Evolutionary conservation across 1,140 invertebrate species (phyloP), one percentile per base, ranked within the genome.

Genomic region (Tetraneura akinire): DNA sequence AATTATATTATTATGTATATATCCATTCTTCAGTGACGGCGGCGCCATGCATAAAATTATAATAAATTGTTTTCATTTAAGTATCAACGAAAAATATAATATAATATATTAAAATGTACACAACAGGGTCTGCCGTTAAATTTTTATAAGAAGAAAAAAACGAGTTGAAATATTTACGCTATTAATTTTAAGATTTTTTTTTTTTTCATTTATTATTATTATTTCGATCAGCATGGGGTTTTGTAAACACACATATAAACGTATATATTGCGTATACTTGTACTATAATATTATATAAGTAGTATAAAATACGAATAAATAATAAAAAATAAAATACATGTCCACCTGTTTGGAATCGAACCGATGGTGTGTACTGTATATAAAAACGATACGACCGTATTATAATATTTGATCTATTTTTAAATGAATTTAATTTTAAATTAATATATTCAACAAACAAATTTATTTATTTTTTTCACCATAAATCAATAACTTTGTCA

Each of bases 11-110:
- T n/a, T n/a, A n/a, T n/a, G n/a, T n/a, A n/a, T n/a, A n/a, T n/a
- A n/a, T n/a, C n/a, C n/a, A n/a, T n/a, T n/a, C n/a, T n/a, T n/a
- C 9, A 16, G 16, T 0, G 16, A 3, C 62, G 3, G 18, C 10
- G 32, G 32, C 18, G 10, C 10, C 18, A 45, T 49, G 13, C 42
- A 70, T 55, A 73, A 51, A 73, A 73, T 51, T 29, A 53, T 8
- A 73, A 73, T 73, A 29, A 73, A 53, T 73, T 16, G 70, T n/a
- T 73, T 71, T 73, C 29, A 64, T 64, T 37, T 64, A 37, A 8
- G 10, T 37, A 6, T 64, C 18, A 13, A n/a, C 14, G 1, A 62
- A 16, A 62, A 32, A 18, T 32, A 62, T 64, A n/a, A n/a, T 10
- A 47, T 47, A 13, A 47, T 47, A 47, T 37, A n/a, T 37, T 10